Conservation (phyloP, 2,797 vertebrate genomes). For the Phoebastria nigripes region DNA sequence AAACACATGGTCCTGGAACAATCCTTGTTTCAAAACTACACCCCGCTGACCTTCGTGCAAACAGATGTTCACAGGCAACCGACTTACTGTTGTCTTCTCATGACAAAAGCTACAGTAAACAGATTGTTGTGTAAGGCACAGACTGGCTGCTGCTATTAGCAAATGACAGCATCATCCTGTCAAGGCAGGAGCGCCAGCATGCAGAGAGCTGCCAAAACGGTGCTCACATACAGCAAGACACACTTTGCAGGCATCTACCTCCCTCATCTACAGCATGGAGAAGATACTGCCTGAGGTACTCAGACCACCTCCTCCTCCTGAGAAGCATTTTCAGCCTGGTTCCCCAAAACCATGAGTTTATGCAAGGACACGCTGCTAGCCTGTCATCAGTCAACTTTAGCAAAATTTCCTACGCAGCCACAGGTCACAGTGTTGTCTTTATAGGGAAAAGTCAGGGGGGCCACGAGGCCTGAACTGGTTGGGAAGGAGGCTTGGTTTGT, state of each 20-base stretch:
- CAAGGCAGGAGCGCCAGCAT: neutral
- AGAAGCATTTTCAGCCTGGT: neutral
- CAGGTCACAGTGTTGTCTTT: neutral
- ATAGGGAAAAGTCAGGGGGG: neutral
- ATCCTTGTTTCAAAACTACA: neutral
- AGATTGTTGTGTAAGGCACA: neutral
- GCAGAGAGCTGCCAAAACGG: neutral
- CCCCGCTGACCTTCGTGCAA: neutral
- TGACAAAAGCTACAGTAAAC: neutral
- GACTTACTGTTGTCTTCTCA: neutral
- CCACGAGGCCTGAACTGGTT: neutral
- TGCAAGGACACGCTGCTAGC: neutral
- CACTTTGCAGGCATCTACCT: neutral
- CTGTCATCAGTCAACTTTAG: neutral
- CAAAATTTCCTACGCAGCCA: neutral
- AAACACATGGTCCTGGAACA: neutral
- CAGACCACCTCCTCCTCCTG: neutral
- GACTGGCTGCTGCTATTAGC: neutral
- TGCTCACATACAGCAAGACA: neutral
- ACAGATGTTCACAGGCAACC: neutral
- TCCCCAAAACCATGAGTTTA: neutral
- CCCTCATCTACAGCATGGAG: rapidly evolving
- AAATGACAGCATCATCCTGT: neutral
- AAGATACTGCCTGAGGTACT: neutral
- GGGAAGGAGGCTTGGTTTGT: neutral